Evolutionary conservation across 2,113 vertebrate species (phyloP).

Genomic region (Hiodon alosoides): DNA sequence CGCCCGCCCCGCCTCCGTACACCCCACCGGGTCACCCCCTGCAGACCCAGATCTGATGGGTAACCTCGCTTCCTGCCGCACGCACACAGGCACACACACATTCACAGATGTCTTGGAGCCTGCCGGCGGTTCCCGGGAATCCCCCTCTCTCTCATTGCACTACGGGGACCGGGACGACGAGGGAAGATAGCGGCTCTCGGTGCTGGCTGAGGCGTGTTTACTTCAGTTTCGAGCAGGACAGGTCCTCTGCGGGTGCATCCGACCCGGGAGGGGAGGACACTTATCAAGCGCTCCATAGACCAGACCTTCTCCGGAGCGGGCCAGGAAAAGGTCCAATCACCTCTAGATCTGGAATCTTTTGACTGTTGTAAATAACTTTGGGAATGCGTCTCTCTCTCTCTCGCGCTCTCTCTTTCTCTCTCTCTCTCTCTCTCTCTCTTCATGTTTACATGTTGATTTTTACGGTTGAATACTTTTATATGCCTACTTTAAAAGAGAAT

Average conservation of each 20-base stretch:
- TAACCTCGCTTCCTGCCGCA: not conserved
- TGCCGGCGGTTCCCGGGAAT: constrained; percentile 4
- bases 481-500: constrained; percentile 69
- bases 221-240: constrained; percentile 53
- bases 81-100: not conserved
- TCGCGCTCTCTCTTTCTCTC: constrained; percentile 23
- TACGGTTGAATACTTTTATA: constrained; percentile 93
- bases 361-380: constrained; percentile 67
- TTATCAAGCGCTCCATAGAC: not conserved
- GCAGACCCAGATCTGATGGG: constrained; percentile 87
- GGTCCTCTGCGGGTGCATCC: constrained; percentile 33
- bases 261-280: constrained; percentile 1
- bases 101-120: constrained; percentile 10
- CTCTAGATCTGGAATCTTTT: constrained; percentile 39
- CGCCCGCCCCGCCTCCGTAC: constrained; percentile 87
- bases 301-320: constrained; percentile 24
- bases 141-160: constrained; percentile 35
- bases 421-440: constrained; percentile 55
- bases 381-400: constrained; percentile 56
- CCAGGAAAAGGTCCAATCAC: constrained; percentile 42
- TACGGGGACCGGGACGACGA: constrained; percentile 36
- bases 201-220: constrained; percentile 60
- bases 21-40: constrained; percentile 73
- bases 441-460: constrained; percentile 96
- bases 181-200: constrained; percentile 33